Conservation (phyloP, 2,888 invertebrate species). For the Isotomurus palustris region DNA sequence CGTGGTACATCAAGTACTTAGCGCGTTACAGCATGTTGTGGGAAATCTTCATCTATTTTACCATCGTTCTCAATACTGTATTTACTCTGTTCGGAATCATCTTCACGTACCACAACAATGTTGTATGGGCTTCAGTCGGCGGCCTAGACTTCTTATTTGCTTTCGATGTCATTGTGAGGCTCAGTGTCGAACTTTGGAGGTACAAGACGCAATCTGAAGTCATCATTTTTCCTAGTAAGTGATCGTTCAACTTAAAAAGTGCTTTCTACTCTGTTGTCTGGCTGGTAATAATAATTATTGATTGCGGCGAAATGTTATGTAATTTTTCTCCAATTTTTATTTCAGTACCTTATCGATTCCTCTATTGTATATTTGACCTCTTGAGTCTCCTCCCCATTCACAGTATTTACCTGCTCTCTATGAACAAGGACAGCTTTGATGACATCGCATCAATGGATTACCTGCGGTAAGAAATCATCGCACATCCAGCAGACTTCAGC, state of each 20-base stretch:
- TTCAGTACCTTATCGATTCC: constrained; percentile 21
- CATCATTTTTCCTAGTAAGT: constrained; percentile 20
- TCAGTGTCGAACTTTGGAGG: constrained; percentile 30
- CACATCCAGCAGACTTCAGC: no score
- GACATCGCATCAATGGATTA: constrained; percentile 3
- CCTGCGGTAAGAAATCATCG: constrained; percentile 6
- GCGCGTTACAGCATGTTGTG: constrained; percentile 11
- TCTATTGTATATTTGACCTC: constrained; percentile 19
- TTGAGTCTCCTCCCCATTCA: constrained; percentile 19
- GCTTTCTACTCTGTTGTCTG: no score
- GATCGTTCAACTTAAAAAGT: no score
- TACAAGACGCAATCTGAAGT: constrained; percentile 5
- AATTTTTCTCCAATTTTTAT: neutral
- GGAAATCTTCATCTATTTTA: constrained; percentile 9
- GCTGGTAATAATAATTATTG: no score
- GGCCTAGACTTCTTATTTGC: constrained; percentile 15
- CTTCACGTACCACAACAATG: constrained; percentile 16
- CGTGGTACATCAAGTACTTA: constrained; percentile 8
- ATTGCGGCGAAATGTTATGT: neutral
- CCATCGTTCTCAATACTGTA: neutral
- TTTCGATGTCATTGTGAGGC: constrained; percentile 23
- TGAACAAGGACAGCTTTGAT: neutral
- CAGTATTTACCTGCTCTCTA: neutral
- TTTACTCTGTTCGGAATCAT: constrained; percentile 21
- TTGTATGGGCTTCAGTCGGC: constrained; percentile 1